Percentiles rank a stretch among this genome's conserved stretches.
Conservation (phyloP, 2,113 vertebrate genomes). For the Heloderma charlesbogerti region DNA sequence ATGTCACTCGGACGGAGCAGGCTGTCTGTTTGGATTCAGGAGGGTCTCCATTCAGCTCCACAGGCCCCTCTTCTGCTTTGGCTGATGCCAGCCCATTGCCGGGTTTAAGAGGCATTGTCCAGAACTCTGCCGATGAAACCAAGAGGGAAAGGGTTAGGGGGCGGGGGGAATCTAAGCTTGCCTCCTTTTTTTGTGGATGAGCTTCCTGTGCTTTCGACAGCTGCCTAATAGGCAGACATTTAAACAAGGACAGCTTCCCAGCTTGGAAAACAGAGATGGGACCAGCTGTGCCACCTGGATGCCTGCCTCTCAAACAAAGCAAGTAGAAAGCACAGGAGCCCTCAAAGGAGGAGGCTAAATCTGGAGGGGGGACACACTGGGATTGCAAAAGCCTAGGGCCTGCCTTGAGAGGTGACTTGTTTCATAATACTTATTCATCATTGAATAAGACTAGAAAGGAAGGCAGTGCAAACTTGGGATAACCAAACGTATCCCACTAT, state of each 20-base stretch:
- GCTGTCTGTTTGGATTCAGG: conserved; percentile 45
- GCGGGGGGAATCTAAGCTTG: background rate
- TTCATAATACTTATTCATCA: no score
- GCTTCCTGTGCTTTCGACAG: background rate
- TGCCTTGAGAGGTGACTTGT: no score
- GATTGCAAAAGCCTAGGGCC: no score
- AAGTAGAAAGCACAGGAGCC: background rate
- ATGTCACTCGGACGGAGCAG: conserved; percentile 63
- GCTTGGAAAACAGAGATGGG: background rate
- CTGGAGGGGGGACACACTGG: background rate
- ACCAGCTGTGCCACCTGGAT: background rate
- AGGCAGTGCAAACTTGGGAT: background rate
- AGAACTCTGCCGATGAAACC: background rate
- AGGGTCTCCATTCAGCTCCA: conserved; percentile 71
- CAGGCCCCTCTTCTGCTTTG: conserved; percentile 29
- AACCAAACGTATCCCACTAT: background rate
- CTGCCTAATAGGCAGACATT: background rate
- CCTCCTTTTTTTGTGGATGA: background rate
- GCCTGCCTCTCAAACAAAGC: background rate
- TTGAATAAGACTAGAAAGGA: background rate
- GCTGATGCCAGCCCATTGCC: background rate
- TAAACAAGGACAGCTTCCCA: background rate
- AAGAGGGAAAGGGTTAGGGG: background rate
- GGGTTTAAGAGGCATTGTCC: background rate
- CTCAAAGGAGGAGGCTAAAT: background rate